Base-by-base conservation (phyloP, 1,140 invertebrate genomes). In the Drosophila repleta region DNA sequence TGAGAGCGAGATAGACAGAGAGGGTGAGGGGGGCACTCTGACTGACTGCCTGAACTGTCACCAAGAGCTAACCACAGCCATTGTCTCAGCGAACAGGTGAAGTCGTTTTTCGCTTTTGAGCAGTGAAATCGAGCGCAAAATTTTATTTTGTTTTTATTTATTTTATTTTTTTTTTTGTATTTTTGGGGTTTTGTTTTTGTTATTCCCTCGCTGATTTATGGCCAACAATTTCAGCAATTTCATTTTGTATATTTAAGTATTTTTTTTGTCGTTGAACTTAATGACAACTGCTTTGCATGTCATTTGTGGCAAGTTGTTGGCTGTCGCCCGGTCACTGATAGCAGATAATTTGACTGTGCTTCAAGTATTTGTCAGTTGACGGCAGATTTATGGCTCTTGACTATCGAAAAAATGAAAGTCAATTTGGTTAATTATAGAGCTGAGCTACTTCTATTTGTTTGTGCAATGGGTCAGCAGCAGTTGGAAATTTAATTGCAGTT, bases 271-370 rank as follows among this genome's bases (percentile, higher is more conserved):
- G 63, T 72, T 56, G 63, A 70, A 65, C 83, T 58, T 78, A 82
- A 73, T 87, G 82, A 83, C 83, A 87, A 88, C 82, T 88, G 78
- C 73, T 87, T 87, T 88, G 78, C 82, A 87, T 87, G 82, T 83
- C 82, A 88, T 79, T 78, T 66, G 37, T 58, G 73, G 70, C 41
- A 62, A 66, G 77, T 67, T 85, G 81, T 77, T 45, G 60, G 51
- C 61, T 74, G 77, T 74, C 82, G 76, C 65, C 65, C 57, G 79
- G 62, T 53, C 60, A 69, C 53, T 51, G 56, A 82, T 70, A 74
- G 74, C 63, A 74, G 77, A 70, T 65, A 71, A 78, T 74, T 57
- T 84, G 81, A 64, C 35, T 51, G 51, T 52, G 43, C 20, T 26
- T 35, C 62, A 32, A 65, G 43, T 74, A 48, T 71, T 65, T 62